A percentile compares a stretch with the other conserved stretches of the same genome.
Evolutionary conservation across 2,113 vertebrate species (phyloP).

Genomic region (Eupsittula cactorum): DNA sequence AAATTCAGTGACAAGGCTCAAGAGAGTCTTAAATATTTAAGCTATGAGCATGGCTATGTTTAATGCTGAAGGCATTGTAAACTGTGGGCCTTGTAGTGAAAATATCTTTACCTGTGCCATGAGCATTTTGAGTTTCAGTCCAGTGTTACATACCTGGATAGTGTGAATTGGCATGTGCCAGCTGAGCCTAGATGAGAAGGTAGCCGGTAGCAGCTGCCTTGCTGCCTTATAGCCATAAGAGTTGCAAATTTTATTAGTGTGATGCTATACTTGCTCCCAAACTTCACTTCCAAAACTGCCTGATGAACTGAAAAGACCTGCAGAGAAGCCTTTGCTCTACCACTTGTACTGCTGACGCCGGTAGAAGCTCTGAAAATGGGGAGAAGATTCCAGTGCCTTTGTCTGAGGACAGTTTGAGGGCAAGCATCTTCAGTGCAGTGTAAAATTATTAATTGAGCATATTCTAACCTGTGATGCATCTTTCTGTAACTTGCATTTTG

Average conservation of each 20-base stretch:
- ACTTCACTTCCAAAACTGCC: not conserved
- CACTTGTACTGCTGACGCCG: not conserved
- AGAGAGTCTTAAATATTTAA: not conserved
- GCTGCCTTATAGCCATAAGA: not conserved
- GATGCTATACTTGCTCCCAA: not conserved
- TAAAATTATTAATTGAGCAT: constrained; percentile 9
- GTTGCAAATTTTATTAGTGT: not conserved
- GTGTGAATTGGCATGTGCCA: not conserved
- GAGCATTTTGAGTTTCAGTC: not conserved
- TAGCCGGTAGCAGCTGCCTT: not conserved
- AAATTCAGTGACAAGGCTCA: not conserved
- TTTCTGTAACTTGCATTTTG: constrained; percentile 1
- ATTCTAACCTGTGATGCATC: not conserved
- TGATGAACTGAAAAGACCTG: not conserved
- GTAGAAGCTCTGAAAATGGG: not conserved
- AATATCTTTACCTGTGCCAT: not conserved
- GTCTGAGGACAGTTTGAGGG: not conserved
- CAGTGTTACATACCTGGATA: not conserved
- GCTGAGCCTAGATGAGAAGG: rapidly evolving
- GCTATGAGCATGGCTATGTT: not conserved
- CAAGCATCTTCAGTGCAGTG: not conserved
- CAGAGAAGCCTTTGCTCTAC: not conserved
- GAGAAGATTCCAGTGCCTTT: not conserved
- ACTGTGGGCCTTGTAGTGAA: not conserved
- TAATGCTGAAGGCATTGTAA: not conserved